A percentile compares a stretch with the other conserved stretches of the same genome.
These are phyloP conservation scores for Brevimyrus niger DNA, from an alignment of 2,113 vertebrate genomes.

Conservation along the genomic window DNA sequence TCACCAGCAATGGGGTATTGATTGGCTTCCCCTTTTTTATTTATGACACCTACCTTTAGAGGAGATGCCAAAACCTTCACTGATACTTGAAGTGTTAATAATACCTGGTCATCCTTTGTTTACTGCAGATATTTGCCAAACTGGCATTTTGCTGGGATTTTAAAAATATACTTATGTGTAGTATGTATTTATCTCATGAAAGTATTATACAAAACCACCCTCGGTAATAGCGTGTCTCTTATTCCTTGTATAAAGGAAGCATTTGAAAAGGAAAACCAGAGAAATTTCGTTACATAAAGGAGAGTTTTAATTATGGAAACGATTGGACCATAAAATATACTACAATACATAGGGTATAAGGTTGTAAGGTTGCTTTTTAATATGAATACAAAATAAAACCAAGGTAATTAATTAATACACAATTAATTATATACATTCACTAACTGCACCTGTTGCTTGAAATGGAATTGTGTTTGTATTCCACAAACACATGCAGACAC, in stretches of 20 bases:
- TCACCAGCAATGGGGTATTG: not conserved
- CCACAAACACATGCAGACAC: too few species aligned
- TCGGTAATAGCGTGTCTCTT: not conserved
- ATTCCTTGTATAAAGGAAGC: not conserved
- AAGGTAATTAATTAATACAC: not conserved
- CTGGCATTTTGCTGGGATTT: not conserved
- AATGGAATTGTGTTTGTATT: not conserved
- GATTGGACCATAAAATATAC: not conserved
- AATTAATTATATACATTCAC: not conserved
- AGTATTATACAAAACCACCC: not conserved
- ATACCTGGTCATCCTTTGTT: conserved; percentile 8
- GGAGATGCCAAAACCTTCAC: not conserved
- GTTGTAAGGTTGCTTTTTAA: not conserved
- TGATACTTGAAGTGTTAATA: conserved; percentile 5
- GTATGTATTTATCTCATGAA: not conserved
- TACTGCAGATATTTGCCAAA: conserved; percentile 4
- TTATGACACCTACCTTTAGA: not conserved
- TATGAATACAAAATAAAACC: not conserved
- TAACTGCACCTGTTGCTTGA: not conserved
- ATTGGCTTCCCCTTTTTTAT: conserved; percentile 3
- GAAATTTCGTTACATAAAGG: not conserved
- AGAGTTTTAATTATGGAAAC: not conserved
- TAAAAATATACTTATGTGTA: not conserved
- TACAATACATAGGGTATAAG: not conserved
- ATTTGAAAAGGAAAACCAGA: not conserved